These are phyloP conservation scores for Cephalopachus bancanus DNA, from an alignment of 2,797 vertebrate species.

Conservation along the genomic window DNA sequence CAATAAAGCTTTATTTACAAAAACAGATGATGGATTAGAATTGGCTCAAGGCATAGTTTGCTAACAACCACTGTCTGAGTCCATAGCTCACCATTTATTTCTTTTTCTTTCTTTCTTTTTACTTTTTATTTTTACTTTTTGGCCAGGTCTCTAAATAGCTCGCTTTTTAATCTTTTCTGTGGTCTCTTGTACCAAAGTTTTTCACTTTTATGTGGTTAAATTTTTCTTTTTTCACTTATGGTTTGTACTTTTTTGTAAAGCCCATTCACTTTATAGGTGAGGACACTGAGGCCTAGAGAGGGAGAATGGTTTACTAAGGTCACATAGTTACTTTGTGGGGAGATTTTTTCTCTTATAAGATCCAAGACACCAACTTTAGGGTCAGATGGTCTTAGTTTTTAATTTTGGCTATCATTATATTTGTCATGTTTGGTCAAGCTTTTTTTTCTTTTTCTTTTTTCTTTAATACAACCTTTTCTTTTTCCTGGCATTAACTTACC, in stretches of 20 bases:
- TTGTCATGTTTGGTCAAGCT: not conserved
- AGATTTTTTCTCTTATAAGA: not conserved
- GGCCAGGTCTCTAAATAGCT: no score
- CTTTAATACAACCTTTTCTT: not conserved
- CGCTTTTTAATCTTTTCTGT: not conserved
- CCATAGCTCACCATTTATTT: no score
- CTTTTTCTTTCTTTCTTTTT: no score
- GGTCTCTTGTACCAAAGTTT: not conserved
- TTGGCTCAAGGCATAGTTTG: not conserved
- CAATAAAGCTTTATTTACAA: slow-evolving; percentile 20
- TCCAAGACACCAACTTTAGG: not conserved
- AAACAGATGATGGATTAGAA: not conserved
- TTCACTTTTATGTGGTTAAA: not conserved
- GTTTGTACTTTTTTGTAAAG: not conserved
- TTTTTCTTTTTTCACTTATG: not conserved
- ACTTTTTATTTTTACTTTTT: no score
- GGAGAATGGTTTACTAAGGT: not conserved
- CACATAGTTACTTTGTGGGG: not conserved
- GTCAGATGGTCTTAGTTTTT: not conserved
- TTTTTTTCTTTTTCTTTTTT: not conserved
- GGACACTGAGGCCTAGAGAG: not conserved
- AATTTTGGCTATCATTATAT: not conserved
- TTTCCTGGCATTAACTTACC: not conserved
- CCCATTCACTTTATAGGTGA: not conserved
- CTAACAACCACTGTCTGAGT: not conserved